Conservation (phyloP, 2,888 invertebrate genomes). For the Spilarctia lutea region DNA sequence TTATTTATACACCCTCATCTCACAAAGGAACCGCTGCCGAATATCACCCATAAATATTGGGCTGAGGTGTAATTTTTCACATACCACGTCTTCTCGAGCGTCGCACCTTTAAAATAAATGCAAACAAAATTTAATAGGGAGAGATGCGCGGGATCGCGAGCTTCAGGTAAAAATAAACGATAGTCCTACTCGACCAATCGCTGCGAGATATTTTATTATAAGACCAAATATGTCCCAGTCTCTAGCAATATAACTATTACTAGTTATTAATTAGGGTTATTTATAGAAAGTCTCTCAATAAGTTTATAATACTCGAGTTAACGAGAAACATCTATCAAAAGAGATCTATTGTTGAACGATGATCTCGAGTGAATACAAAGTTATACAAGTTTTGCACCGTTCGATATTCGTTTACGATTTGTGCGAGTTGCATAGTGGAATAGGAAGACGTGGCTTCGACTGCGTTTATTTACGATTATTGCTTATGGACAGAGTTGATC, state of each 20-base stretch:
- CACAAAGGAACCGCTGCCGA: constrained; percentile 87
- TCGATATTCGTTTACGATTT: constrained; percentile 53
- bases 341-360: constrained; percentile 24
- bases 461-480: constrained; percentile 85
- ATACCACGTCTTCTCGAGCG: constrained; percentile 85
- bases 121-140: constrained; percentile 87
- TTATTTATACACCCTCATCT: constrained; percentile 86
- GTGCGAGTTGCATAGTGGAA: constrained; percentile 50
- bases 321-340: constrained; percentile 23
- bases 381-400: constrained; percentile 31
- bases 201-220: constrained; percentile 76
- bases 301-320: constrained; percentile 25
- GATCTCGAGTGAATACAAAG: constrained; percentile 41
- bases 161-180: constrained; percentile 85
- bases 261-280: constrained; percentile 48
- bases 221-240: constrained; percentile 57
- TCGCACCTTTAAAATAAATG: constrained; percentile 87
- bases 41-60: constrained; percentile 87
- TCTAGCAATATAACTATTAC: constrained; percentile 53
- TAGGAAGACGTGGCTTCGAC: constrained; percentile 58
- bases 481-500: constrained; percentile 85
- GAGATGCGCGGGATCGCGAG: constrained; percentile 85
- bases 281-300: constrained; percentile 20
- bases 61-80: constrained; percentile 87
- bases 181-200: constrained; percentile 77